Evolutionary conservation across 2,888 invertebrate species (phyloP), one percentile per base, ranked within the genome.

Genomic region (Limnephilus marmoratus): DNA sequence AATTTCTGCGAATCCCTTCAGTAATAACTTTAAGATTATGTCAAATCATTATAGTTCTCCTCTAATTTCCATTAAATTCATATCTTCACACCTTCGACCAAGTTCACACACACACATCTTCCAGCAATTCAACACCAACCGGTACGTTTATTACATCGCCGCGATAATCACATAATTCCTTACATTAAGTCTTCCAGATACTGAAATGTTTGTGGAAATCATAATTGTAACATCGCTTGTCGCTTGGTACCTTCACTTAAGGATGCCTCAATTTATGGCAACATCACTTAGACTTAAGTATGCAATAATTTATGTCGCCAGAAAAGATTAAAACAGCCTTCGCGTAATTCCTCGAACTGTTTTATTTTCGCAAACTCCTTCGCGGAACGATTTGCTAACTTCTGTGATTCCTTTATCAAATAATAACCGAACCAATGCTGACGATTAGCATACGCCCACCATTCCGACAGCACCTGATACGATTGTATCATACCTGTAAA

Each of bases 341-440:
- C 83, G 83, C 31, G 34, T 41, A 83, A 41, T 37, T 83, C 18
- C n/a, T 18, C 83, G 83, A 83, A 83, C 18, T 41, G 34, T 37
- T 83, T 83, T 34, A 83, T 34, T 83, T 83, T 68, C 83, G 37
- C 18, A 34, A 83, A 41, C 31, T 83, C 83, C 34, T 83, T 83
- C 34, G 37, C 37, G 83, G 11, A 34, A 83, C 24, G 83, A 83
- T 83, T 83, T 83, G 83, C 37, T 3, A 34, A 83, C 68, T 18
- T 68, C 24, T 68, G 68, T 24, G 68, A 68, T 68, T 24, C 68
- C 68, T 68, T 9, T 68, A 68, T 68, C 68, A 68, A 68, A n/a
- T 68, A 68, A 68, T 68, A 68, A 68, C 68, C n/a, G n/a, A 68
- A 68, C 68, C 68, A 68, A 68, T 68, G n/a, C 68, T 68, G 68